Evolutionary conservation across 2,797 vertebrate genomes (phyloP).

Genomic region (Xenopus petersii): DNA sequence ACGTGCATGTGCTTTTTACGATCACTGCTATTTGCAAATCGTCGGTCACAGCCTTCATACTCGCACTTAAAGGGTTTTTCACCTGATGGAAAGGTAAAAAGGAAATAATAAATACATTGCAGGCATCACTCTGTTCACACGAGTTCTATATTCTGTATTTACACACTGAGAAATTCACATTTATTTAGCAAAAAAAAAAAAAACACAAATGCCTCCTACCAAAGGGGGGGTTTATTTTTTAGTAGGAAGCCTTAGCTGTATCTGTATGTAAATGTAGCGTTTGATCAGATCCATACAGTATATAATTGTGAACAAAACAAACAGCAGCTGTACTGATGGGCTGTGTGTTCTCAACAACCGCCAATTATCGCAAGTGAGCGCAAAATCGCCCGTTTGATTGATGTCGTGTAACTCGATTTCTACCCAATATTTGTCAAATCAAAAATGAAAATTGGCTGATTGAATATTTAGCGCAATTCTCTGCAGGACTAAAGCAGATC

Average conservation of each 20-base stretch:
- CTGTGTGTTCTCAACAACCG: neutral
- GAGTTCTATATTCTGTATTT: no score
- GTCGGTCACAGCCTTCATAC: conserved; percentile 96
- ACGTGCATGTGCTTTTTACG: conserved; percentile 99
- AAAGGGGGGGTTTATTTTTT: no score
- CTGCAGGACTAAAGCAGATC: no score
- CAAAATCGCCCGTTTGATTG: conserved; percentile 25
- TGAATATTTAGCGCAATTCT: conserved; percentile 51
- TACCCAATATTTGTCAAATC: conserved; percentile 52
- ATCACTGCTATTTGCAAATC: conserved; percentile 98
- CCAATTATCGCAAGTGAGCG: conserved; percentile 5
- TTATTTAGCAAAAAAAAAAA: no score
- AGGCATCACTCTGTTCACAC: no score
- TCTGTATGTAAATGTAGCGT: no score
- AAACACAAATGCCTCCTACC: no score
- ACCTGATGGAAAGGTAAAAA: conserved; percentile 69
- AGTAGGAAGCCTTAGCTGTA: no score
- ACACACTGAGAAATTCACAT: no score
- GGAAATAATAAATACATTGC: conserved; percentile 7
- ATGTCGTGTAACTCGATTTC: conserved; percentile 60
- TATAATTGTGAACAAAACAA: no score
- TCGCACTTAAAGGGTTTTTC: conserved; percentile 99
- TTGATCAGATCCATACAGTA: no score
- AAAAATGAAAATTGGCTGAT: conserved; percentile 47
- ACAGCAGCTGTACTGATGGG: no score